Evolutionary conservation across 2,797 vertebrate genomes (phyloP), one percentile per base, ranked within the genome.

Genomic region (Eulemur coronatus): DNA sequence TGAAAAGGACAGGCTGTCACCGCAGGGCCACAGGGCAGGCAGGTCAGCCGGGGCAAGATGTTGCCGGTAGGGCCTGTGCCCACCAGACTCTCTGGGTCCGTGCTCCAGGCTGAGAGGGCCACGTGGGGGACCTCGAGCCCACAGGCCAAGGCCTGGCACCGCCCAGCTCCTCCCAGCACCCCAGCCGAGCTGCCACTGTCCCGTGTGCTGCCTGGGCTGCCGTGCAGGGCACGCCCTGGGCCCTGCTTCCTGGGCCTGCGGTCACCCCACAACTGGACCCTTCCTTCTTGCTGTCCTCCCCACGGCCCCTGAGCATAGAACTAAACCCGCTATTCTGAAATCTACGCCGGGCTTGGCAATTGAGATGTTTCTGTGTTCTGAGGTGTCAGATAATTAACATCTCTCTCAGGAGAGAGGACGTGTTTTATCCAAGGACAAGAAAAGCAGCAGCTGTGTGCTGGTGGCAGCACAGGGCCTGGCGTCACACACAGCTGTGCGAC

Each of bases 31-130:
- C n/a, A 20, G 7, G 20, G 35, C 67, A 41, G 67, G 35, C 9
- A 70, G 4, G 65, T 69, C 18, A 1, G 18, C n/a, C 17, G 17
- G 0, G n/a, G 63, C 5, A 7, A 11, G 8, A 35, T 69, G 65
- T 69, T 8, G 0, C n/a, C 8, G 35, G 67, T 22, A 11, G 65
- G n/a, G 18, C 18, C 65, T 22, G 65, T 1, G 0, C 0, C 8
- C 65, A 18, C 4, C 65, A 20, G n/a, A 67, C n/a, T 35, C n/a
- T 35, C 65, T 35, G n/a, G 35, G 67, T 38, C 20, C 2, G 2
- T 35, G 20, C 35, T 70, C 5, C 5, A 0, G 20, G 35, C 67
- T 41, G 35, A 38, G 35, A 24, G 67, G 20, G 35, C 67, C 20
- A 17, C 5, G 11, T 13, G 20, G 67, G 67, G 10, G 9, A 20